Evolutionary conservation across 1,140 invertebrate species (phyloP), one percentile per base, ranked within the genome.

Genomic region (Notospermus geniculatus): DNA sequence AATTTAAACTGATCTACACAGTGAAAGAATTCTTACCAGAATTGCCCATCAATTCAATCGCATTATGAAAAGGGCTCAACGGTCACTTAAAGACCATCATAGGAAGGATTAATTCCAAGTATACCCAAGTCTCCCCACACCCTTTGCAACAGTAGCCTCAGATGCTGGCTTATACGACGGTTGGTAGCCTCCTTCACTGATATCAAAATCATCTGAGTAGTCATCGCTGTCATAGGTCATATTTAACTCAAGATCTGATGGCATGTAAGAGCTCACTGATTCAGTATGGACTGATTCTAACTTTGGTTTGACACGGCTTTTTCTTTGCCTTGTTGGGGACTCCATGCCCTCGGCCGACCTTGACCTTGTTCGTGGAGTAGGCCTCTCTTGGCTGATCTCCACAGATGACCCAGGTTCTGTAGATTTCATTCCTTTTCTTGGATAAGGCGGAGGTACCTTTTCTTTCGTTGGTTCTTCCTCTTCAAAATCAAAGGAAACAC

Each of bases 191-290:
- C 64, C 64, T 19, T 57, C 65, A 43, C 62, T 59, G 17, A 54
- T 59, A 53, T 69, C 60, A 65, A 76, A 76, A 43, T 76, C 74
- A 64, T 76, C 74, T 11, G 74, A 75, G 54, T 74, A 76, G 50
- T 65, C 69, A 28, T 64, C 71, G 39, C 61, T 61, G 0, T 72
- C 54, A n/a, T 59, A 53, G 15, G 64, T 27, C n/a, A 69, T 55
- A 65, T 75, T 71, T 23, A 69, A 65, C 4, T 50, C 46, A 19
- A 50, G 25, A 57, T 78, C 76, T 29, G 73, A 76, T 11, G 76
- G 76, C 52, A 70, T 60, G 36, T 78, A 78, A 5, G 76, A 77
- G 53, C 76, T 78, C 9, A 78, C 66, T 53, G 76, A 78, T 22
- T 78, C 76, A 25, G 76, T 78, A 57, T 78, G 72, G 39, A 77